phyloP scores from a whole-genome alignment of 2,113 vertebrate species.

The Cathartes aura region DNA sequence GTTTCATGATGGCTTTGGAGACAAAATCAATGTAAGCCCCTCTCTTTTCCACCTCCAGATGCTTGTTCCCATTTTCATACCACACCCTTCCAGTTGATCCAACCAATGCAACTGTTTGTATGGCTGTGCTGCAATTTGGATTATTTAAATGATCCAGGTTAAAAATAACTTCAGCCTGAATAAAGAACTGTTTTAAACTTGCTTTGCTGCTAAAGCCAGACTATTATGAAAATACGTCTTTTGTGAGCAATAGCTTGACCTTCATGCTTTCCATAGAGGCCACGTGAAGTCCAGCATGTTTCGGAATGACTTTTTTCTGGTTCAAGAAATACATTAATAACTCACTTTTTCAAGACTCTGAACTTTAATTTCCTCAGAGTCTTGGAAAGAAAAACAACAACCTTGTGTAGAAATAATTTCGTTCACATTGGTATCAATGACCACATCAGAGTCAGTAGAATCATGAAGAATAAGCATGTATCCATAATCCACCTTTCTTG shows the following conservation, averaged over 20 bases:
- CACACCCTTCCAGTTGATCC: background rate
- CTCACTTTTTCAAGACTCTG: background rate
- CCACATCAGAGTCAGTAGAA: background rate
- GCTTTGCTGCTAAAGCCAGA: background rate
- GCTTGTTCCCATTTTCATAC: background rate
- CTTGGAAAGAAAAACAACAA: background rate
- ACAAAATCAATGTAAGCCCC: background rate
- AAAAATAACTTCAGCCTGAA: background rate
- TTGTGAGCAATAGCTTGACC: background rate
- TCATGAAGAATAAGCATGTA: background rate
- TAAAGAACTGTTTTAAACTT: background rate
- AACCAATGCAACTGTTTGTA: background rate
- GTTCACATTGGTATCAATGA: background rate
- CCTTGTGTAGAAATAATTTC: background rate
- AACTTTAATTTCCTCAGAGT: background rate
- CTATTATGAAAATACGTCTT: background rate
- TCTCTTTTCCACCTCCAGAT: background rate
- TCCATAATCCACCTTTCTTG: background rate
- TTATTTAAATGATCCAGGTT: background rate
- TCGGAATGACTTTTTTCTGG: background rate
- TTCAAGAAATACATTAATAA: background rate
- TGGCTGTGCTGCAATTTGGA: background rate
- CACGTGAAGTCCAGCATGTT: background rate
- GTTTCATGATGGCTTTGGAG: background rate
- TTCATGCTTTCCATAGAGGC: background rate